A percentile compares a stretch with the other conserved stretches of the same genome.
phyloP scores from a whole-genome alignment of 2,888 invertebrate genomes.

The Macropis europaea region DNA sequence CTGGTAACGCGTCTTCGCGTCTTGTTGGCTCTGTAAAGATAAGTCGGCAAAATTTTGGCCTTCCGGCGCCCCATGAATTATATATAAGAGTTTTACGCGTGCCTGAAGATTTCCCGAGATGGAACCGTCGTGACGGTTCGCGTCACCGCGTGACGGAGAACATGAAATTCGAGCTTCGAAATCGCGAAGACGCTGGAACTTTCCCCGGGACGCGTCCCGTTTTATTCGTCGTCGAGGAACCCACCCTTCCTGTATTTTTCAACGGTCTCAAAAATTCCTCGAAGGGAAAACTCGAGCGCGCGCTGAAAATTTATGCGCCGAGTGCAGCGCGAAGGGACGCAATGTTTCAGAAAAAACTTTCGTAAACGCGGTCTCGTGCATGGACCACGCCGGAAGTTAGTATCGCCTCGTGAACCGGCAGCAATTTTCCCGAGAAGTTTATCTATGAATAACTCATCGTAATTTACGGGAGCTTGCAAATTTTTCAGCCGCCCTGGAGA shows the following conservation, averaged over 20 bases:
- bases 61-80: too few species aligned
- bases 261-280: background rate
- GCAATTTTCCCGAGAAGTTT: conserved; percentile 35
- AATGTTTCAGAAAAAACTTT: conserved; percentile 40
- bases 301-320: conserved; percentile 19
- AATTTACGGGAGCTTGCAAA: conserved; percentile 16
- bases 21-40: too few species aligned
- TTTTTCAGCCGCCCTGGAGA: conserved; percentile 6
- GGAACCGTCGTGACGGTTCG: too few species aligned
- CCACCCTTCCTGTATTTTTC: background rate
- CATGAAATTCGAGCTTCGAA: too few species aligned
- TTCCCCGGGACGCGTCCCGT: too few species aligned
- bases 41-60: too few species aligned
- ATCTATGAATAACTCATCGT: conserved; percentile 43
- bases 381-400: conserved; percentile 21
- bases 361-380: conserved; percentile 7
- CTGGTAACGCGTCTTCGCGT: too few species aligned
- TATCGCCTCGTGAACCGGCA: conserved; percentile 10
- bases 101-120: too few species aligned
- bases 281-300: background rate
- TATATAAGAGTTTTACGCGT: too few species aligned
- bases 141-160: too few species aligned
- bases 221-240: too few species aligned
- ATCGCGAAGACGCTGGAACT: too few species aligned
- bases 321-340: conserved; percentile 5